These are phyloP conservation scores for Cheilosia vernalis DNA, from an alignment of 2,888 invertebrate species.

Conservation along the genomic window DNA sequence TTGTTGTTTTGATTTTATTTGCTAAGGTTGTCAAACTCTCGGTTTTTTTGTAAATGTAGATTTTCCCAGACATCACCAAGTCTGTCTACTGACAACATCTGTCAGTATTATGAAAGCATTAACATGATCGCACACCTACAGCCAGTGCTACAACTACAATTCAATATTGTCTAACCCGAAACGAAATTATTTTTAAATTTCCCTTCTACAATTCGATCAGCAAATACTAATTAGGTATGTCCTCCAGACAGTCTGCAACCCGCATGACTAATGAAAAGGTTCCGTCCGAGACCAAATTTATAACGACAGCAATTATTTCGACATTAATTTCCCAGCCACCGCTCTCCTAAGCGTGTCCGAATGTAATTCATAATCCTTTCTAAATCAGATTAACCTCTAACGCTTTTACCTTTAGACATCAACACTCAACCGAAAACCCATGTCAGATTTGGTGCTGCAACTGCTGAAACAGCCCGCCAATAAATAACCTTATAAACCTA, in stretches of 20 bases:
- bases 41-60: too few species aligned
- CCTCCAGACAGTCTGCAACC: neutral
- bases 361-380: constrained; percentile 12
- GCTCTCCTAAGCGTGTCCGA: too few species aligned
- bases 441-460: constrained; percentile 3
- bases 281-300: neutral
- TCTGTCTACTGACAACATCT: too few species aligned
- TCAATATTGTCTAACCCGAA: neutral
- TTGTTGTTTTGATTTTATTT: too few species aligned
- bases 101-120: too few species aligned
- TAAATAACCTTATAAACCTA: constrained; percentile 46
- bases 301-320: constrained; percentile 1
- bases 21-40: too few species aligned
- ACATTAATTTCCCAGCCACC: constrained; percentile 6
- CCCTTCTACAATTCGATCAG: neutral
- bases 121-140: too few species aligned
- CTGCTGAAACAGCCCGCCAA: constrained; percentile 7
- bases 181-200: neutral
- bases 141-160: neutral
- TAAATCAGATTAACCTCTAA: constrained; percentile 31
- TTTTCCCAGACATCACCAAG: too few species aligned
- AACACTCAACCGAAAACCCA: constrained; percentile 23
- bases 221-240: neutral
- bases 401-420: constrained; percentile 3
- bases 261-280: neutral